These are phyloP conservation scores for Brevimyrus niger DNA, from an alignment of 2,113 vertebrate species.

Conservation along the genomic window DNA sequence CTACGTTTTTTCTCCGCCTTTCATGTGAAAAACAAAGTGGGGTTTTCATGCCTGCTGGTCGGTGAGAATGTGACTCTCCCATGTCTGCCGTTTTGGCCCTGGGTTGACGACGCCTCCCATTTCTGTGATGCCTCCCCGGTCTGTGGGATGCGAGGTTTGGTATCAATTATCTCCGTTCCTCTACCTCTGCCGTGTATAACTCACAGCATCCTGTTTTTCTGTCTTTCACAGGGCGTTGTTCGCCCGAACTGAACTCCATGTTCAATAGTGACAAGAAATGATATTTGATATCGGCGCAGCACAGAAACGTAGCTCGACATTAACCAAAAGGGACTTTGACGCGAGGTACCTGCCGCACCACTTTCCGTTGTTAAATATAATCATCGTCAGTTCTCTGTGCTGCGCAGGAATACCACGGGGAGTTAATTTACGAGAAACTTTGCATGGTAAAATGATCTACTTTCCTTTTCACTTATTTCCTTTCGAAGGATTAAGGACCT, in stretches of 20 bases:
- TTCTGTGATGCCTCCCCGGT: constrained; percentile 44
- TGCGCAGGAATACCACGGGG: constrained; percentile 41
- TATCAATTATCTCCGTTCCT: constrained; percentile 56
- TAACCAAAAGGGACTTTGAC: constrained; percentile 29
- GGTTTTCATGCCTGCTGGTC: constrained; percentile 12
- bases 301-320: constrained; percentile 40
- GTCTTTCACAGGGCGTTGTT: constrained; percentile 35
- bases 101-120: constrained; percentile 43
- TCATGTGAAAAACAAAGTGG: constrained; percentile 24
- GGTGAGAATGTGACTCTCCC: neutral
- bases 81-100: constrained; percentile 25
- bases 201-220: constrained; percentile 25
- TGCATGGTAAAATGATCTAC: constrained; percentile 51
- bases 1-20: constrained; percentile 14
- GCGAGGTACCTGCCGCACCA: constrained; percentile 35
- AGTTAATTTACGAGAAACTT: constrained; percentile 50
- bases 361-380: constrained; percentile 63
- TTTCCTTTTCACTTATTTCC: constrained; percentile 37
- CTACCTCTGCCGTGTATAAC: constrained; percentile 10
- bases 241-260: constrained; percentile 42
- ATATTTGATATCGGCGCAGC: constrained; percentile 41
- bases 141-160: constrained; percentile 36
- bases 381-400: constrained; percentile 47
- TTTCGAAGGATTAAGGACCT: constrained; percentile 32
- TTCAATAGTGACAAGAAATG: constrained; percentile 48